Conservation (phyloP, 1,140 invertebrate genomes). For the Pogonus chalceus region DNA sequence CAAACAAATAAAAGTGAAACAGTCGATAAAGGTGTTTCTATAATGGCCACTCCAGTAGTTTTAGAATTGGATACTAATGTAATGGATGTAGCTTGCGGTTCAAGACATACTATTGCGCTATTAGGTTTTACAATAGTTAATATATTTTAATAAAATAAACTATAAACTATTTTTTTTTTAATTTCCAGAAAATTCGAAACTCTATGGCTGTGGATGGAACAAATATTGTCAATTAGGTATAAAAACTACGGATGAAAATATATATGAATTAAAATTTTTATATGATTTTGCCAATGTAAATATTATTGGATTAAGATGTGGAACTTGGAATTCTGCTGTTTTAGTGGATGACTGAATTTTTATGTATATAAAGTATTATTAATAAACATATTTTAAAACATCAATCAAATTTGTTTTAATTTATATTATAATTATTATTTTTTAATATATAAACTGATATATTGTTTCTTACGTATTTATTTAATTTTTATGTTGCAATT, state of each 20-base stretch:
- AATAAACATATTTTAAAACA: no score
- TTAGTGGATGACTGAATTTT: neutral
- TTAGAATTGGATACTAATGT: constrained; percentile 37
- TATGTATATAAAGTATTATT: no score
- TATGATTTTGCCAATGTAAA: constrained; percentile 20
- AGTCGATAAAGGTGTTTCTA: constrained; percentile 15
- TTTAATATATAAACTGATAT: no score
- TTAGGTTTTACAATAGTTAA: constrained; percentile 34
- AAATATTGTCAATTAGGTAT: constrained; percentile 62
- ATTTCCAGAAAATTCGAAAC: constrained; percentile 41
- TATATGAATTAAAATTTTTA: constrained; percentile 19
- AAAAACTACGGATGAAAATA: constrained; percentile 19
- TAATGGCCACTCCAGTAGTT: constrained; percentile 30
- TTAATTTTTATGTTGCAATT: no score
- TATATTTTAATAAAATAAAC: constrained; percentile 5
- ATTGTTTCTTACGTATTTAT: no score
- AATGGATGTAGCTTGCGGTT: constrained; percentile 53
- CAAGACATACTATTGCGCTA: constrained; percentile 50
- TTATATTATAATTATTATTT: neutral
- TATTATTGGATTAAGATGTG: constrained; percentile 23
- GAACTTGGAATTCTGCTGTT: constrained; percentile 26
- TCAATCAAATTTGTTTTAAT: neutral
- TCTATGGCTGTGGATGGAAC: constrained; percentile 64
- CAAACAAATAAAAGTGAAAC: constrained; percentile 22
- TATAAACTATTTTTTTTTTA: constrained; percentile 13